Evolutionary conservation across 2,888 invertebrate species (phyloP), one percentile per base, ranked within the genome.

Genomic region (Drosophila atripex): DNA sequence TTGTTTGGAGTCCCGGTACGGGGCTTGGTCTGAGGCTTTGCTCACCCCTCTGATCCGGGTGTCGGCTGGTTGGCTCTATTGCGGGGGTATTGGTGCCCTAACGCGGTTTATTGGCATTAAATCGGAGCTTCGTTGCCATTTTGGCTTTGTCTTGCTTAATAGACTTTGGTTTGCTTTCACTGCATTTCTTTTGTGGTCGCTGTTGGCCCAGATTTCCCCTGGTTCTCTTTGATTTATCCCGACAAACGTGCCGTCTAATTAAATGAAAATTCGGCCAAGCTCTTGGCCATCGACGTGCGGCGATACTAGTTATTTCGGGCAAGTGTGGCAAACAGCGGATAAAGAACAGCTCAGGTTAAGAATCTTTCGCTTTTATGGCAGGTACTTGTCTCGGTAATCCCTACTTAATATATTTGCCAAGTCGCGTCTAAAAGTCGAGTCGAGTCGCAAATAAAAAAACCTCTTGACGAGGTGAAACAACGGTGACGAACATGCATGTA

Each of bases 21-120:
- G n/a, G 35, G 46, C 30, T 11, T 18, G 61, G 32, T 23, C 30
- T 16, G 51, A 43, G 43, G 58, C 30, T 51, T 39, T 18, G 28
- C 2, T 28, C 28, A 14, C 14, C 8, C 21, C 21, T 12, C 2
- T 9, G 18, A 43, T 12, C 12, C 16, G 43, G 43, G 1, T 43
- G 21, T 6, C 12, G 21, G 43, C 39, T 75, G 76, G 80, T 76
- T 77, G 58, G 76, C 61, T 69, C 59, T 54, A 72, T 71, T 74
- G 66, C 72, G 74, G 71, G 39, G 32, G 5, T 25, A 41, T 23
- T 18, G 39, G 38, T 25, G 12, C 54, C 71, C 80, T 64, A 52
- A 65, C 77, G 64, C 75, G 58, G 70, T 76, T 86, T 79, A 85
- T 86, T 85, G 85, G 71, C 77, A 78, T 75, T 86, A 76, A 82